Base-by-base conservation (phyloP, 1,140 invertebrate genomes). In the Apis cerana region DNA sequence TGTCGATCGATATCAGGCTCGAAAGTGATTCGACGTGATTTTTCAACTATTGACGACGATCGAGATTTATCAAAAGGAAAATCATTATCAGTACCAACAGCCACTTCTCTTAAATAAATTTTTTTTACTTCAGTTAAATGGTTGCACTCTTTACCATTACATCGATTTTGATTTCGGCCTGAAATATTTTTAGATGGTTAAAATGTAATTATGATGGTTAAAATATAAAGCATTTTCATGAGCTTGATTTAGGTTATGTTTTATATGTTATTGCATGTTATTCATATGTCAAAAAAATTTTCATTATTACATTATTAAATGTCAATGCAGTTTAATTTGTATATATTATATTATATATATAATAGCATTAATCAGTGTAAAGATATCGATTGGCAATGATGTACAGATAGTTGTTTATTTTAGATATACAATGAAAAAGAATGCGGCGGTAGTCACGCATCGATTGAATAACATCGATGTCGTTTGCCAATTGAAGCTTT, bases 21-120 rank as follows among this genome's bases (percentile, higher is more conserved):
- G 72, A 87, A 90, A 7, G 85, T 80, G 62, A 82, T 85, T 69
- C 91, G 85, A 72, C 85, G 84, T 2, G 90, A 87, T 74, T 91
- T 92, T 43, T 91, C 91, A 58, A 90, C 85, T 48, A 89, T n/a
- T 56, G 84, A 76, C 69, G 84, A 76, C 67, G 86, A 85, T 82
- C 80, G 83, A 21, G 72, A 80, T 74, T 88, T 71, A 0, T 89
- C 86, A 10, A 77, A 48, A 19, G 87, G 85, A n/a, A 89, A 84
- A 54, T 94, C 93, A 0, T 90, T 88, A 11, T 94, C 93, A 0
- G 93, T 92, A 27, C 93, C 93, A 10, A 94, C 93, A 2, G 93
- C 93, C 4, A 94, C 89, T 78, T 94, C 93, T 13, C 93, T 89
- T 12, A 94, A 80, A 75, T 94, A 93, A 58, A 94, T 91, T 82